Evolutionary conservation across 1,140 invertebrate genomes (phyloP), one percentile per base, ranked within the genome.

Genomic region (Bombus terrestris): DNA sequence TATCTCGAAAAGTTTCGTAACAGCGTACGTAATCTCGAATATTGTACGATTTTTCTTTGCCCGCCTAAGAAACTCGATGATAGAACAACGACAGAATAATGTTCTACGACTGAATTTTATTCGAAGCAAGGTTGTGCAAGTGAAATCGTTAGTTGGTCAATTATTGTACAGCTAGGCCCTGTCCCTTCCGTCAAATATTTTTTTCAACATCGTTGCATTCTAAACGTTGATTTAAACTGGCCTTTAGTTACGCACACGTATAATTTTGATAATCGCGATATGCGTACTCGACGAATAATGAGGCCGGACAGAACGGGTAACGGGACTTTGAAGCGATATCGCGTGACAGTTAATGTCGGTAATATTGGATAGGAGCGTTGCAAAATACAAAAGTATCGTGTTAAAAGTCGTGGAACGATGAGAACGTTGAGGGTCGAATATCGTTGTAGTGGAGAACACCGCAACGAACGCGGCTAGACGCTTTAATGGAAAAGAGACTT

Each of bases 321-420:
- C 76, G 74, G 73, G 85, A 89, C 91, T 92, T 92, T 91, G 85
- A 92, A 92, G 83, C 35, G 86, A 87, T 92, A 92, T 92, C 91
- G 81, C 13, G 64, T 92, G 84, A 89, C 91, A 59, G 81, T 80
- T 90, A 88, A 87, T 87, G 73, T 62, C 68, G 57, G 35, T 37
- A 71, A 76, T 68, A 82, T 37, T 28, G 22, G 77, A 79, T 53
- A 25, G 64, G 15, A 76, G 35, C 32, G 79, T 37, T 74, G 68
- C 43, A 43, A 75, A 69, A 75, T 69, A 85, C 89, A 88, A 87
- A 91, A 88, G 89, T 91, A 91, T 91, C 86, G 86, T 88, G 64
- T 91, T 91, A 75, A 91, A 91, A 88, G 76, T 88, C 71, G 62
- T 37, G 88, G n/a, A 81, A 86, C 77, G 68, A 43, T 77, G 88